Conservation (phyloP, 2,797 vertebrate genomes). For the Alcedo atthis region DNA sequence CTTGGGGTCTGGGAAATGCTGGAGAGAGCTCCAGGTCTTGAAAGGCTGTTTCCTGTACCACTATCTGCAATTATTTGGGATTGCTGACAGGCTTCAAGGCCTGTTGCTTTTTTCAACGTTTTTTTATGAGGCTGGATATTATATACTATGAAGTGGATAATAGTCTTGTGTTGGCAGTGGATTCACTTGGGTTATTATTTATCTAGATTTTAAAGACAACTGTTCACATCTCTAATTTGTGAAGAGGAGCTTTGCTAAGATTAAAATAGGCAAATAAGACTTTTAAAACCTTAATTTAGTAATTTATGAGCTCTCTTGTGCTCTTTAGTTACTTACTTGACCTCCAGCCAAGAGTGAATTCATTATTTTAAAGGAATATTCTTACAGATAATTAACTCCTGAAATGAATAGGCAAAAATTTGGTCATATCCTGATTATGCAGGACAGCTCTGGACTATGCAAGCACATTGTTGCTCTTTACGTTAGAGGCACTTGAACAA, state of each 20-base stretch:
- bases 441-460: neutral
- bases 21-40: neutral
- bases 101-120: neutral
- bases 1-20: neutral
- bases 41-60: neutral
- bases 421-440: neutral
- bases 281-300: slow-evolving; percentile 32
- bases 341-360: neutral
- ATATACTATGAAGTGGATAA: neutral
- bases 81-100: neutral
- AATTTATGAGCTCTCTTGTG: neutral
- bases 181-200: neutral
- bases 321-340: neutral
- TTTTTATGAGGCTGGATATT: neutral
- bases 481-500: neutral
- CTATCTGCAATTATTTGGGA: neutral
- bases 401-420: neutral
- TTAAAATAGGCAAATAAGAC: slow-evolving; percentile 7
- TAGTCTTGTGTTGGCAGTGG: neutral
- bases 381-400: slow-evolving; percentile 8
- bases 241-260: slow-evolving; percentile 3
- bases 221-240: neutral
- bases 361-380: slow-evolving; percentile 5
- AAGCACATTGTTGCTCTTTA: neutral
- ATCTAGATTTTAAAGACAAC: neutral